These are phyloP conservation scores for Knipowitschia caucasica DNA, from an alignment of 2,797 vertebrate genomes.

Conservation along the genomic window DNA sequence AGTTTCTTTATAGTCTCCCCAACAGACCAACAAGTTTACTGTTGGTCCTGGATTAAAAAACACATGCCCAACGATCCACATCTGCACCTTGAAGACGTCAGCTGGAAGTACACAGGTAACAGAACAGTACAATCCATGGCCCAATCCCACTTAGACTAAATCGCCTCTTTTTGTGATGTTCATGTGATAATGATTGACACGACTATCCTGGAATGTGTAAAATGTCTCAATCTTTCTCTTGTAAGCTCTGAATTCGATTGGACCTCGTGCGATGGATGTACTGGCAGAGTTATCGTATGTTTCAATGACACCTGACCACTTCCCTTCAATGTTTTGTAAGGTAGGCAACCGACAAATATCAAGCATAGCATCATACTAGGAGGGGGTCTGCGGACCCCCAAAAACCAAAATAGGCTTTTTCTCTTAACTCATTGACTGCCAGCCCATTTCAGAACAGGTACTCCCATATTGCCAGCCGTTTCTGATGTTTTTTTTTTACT, in stretches of 20 bases:
- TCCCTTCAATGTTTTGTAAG: conserved; percentile 98
- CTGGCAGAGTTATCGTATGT: conserved; percentile 94
- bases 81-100: conserved; percentile 91
- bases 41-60: conserved; percentile 96
- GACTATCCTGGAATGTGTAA: no score
- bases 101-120: conserved; percentile 96
- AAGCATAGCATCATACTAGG: no score
- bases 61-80: conserved; percentile 86
- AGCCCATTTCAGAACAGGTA: no score
- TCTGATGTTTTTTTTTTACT: no score
- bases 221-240: background rate
- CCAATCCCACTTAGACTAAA: no score
- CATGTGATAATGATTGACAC: no score
- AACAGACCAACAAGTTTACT: conserved; percentile 96
- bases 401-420: no score
- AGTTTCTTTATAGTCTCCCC: conserved; percentile 98
- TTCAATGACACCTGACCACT: conserved; percentile 94
- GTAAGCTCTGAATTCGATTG: conserved; percentile 94
- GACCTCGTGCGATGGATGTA: conserved; percentile 94
- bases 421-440: no score
- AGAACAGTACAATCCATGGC: background rate
- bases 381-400: no score
- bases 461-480: no score
- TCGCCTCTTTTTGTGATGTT: background rate
- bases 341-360: conserved; percentile 62